Evolutionary conservation across 53 echinoderm and acorn worm genomes (phyloP).

Genomic region (Astropecten irregularis): DNA sequence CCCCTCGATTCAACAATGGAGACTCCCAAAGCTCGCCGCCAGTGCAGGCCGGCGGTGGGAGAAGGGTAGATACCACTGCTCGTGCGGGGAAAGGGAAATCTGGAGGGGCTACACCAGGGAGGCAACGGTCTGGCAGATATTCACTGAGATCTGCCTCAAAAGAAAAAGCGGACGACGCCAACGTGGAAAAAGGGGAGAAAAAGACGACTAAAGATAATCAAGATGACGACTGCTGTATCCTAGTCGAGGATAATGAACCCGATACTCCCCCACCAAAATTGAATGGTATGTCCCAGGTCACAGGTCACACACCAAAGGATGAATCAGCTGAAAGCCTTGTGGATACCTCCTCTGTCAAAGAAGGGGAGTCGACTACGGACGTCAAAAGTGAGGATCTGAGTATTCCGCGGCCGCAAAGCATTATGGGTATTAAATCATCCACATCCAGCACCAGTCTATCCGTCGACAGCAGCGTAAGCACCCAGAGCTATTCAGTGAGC

Average conservation of each 20-base stretch:
- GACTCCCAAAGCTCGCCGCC: not conserved
- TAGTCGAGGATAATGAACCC: not conserved
- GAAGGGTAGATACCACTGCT: not conserved
- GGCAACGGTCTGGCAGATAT: not conserved
- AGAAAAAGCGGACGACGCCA: not conserved
- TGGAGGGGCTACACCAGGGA: not conserved
- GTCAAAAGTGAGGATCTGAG: not conserved
- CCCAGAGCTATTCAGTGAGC: not conserved
- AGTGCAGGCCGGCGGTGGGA: not conserved
- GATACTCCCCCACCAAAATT: not conserved
- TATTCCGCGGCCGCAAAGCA: not conserved
- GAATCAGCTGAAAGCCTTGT: not conserved
- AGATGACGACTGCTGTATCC: constrained; percentile 34
- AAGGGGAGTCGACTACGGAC: not conserved
- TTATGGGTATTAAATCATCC: not conserved
- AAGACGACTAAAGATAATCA: not conserved
- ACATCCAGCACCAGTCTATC: not conserved
- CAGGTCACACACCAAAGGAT: not conserved
- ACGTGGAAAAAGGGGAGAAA: not conserved
- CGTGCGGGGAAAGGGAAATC: not conserved
- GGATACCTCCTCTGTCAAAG: not conserved
- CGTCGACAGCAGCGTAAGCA: not conserved
- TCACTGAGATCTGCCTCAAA: not conserved
- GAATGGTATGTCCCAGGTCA: constrained; percentile 7
- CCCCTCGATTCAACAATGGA: constrained; percentile 23